These are phyloP conservation scores for Pammene aurita DNA, from an alignment of 2,888 invertebrate species.

Conservation along the genomic window DNA sequence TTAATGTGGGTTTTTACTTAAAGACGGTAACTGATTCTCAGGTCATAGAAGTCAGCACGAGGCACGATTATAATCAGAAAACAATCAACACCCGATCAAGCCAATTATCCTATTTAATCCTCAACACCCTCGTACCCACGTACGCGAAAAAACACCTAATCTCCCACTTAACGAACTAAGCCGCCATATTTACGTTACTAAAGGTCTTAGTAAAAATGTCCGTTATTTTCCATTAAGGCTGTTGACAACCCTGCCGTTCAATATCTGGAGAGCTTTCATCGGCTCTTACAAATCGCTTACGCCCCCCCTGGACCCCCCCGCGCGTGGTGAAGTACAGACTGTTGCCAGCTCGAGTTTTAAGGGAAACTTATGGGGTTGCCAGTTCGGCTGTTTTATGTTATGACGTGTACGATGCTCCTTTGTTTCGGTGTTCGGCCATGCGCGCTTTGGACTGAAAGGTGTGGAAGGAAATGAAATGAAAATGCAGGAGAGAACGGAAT, in stretches of 20 bases:
- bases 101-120: constrained; percentile 65
- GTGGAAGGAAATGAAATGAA: background rate
- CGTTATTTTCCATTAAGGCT: constrained; percentile 63
- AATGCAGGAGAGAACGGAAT: too few relatives aligned
- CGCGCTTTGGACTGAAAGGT: constrained; percentile 5
- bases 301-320: constrained; percentile 48
- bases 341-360: constrained; percentile 51
- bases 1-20: too few relatives aligned
- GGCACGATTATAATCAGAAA: constrained; percentile 46
- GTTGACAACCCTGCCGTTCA: constrained; percentile 71
- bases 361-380: constrained; percentile 63
- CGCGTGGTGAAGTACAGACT: constrained; percentile 49
- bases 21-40: background rate
- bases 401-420: constrained; percentile 33
- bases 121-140: constrained; percentile 55
- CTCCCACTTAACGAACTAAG: constrained; percentile 47
- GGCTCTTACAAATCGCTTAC: constrained; percentile 78
- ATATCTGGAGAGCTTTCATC: constrained; percentile 78
- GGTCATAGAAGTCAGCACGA: constrained; percentile 10
- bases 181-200: constrained; percentile 48
- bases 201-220: constrained; percentile 49
- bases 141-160: constrained; percentile 55
- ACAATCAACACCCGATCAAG: constrained; percentile 62
- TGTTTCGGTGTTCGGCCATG: constrained; percentile 32
- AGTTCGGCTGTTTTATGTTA: constrained; percentile 42